Evolutionary conservation across 2,888 invertebrate species (phyloP).

Genomic region (Drosophila siamana): DNA sequence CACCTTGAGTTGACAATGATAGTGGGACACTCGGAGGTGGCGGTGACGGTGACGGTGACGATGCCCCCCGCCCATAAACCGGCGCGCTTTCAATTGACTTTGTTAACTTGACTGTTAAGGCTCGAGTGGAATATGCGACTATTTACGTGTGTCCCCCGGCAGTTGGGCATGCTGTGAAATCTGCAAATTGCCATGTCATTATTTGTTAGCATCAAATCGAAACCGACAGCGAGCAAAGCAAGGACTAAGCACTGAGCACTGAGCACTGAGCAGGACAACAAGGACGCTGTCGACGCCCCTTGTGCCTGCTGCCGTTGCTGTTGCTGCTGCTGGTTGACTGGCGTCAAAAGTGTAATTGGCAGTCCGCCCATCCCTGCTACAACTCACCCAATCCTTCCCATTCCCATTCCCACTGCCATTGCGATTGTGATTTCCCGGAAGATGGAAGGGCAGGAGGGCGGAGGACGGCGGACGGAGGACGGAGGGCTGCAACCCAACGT

Average conservation of each 20-base stretch:
- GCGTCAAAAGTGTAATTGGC: slow-evolving; percentile 84
- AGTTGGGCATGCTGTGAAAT: slow-evolving; percentile 80
- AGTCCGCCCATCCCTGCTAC: slow-evolving; percentile 55
- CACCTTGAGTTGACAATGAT: slow-evolving; percentile 77
- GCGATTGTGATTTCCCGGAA: slow-evolving; percentile 29
- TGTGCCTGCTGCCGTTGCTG: slow-evolving; percentile 17
- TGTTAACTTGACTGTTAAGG: slow-evolving; percentile 71
- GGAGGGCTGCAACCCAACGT: slow-evolving; percentile 63
- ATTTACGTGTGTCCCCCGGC: slow-evolving; percentile 40
- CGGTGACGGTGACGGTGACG: slow-evolving; percentile 32
- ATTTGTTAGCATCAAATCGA: slow-evolving; percentile 83
- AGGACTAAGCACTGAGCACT: slow-evolving; percentile 11
- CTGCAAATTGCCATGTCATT: slow-evolving; percentile 84
- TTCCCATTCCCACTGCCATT: slow-evolving; percentile 15
- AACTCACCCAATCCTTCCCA: slow-evolving; percentile 5
- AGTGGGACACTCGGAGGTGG: slow-evolving; percentile 47
- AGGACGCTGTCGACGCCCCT: slow-evolving; percentile 51
- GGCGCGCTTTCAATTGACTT: slow-evolving; percentile 77
- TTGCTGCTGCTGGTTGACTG: slow-evolving; percentile 30
- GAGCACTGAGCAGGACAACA: slow-evolving; percentile 16
- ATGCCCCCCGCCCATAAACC: too few species aligned
- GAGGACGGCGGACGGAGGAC: not conserved
- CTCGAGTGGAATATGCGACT: slow-evolving; percentile 50
- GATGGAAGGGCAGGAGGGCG: too few species aligned
- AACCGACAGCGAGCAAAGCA: slow-evolving; percentile 33